Evolutionary conservation across 1,140 invertebrate genomes (phyloP).

Genomic region (Aphis gossypii): DNA sequence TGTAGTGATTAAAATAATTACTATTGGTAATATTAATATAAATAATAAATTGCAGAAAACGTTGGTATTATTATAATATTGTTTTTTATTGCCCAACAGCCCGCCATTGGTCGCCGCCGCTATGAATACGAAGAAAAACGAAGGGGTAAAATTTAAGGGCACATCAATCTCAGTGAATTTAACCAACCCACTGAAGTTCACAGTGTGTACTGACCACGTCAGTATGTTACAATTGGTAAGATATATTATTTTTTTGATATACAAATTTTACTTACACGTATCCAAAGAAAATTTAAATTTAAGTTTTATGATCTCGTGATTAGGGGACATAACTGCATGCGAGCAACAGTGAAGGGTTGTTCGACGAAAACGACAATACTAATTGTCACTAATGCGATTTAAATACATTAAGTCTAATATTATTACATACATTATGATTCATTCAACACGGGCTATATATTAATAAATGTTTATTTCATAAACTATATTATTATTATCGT

Average conservation of each 20-base stretch:
- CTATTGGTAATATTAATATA: neutral
- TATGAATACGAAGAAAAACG: neutral
- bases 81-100: neutral
- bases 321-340: neutral
- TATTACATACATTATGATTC: neutral
- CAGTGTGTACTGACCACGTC: neutral
- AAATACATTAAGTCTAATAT: neutral
- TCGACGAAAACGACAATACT: neutral
- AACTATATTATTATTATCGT: neutral
- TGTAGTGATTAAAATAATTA: neutral
- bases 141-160: neutral
- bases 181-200: neutral
- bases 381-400: neutral
- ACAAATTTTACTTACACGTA: neutral
- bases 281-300: neutral
- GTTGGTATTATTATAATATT: neutral
- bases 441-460: neutral
- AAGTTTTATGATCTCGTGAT: neutral
- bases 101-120: neutral
- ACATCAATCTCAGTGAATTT: accelerated
- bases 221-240: neutral
- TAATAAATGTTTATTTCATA: neutral
- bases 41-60: neutral
- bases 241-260: neutral
- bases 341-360: neutral